A percentile compares a stretch with the other conserved stretches of the same genome.
Conservation (phyloP, 2,888 invertebrate genomes). For the Melanchra persicariae region DNA sequence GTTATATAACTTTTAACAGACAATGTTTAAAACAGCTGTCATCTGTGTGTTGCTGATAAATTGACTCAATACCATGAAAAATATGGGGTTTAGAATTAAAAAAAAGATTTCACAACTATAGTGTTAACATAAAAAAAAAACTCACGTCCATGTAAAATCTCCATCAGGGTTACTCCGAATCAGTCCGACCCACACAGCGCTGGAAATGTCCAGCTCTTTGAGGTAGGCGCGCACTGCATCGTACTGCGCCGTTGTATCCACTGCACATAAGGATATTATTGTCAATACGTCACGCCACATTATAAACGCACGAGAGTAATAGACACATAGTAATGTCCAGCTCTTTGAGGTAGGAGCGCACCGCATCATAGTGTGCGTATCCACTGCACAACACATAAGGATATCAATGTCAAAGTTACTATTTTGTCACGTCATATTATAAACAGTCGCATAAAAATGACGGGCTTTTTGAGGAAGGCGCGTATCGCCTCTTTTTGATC, state of each 20-base stretch:
- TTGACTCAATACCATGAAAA: too few relatives aligned
- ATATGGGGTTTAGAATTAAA: too few relatives aligned
- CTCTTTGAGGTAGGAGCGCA: background rate
- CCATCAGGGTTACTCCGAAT: constrained; percentile 93
- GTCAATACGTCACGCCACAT: too few relatives aligned
- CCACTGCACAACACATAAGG: background rate
- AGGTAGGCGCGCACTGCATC: constrained; percentile 94
- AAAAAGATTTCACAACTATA: too few relatives aligned
- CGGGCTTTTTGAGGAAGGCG: too few relatives aligned
- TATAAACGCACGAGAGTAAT: background rate
- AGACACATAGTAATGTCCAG: background rate
- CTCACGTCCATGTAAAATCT: constrained; percentile 95
- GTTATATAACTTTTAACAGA: too few relatives aligned
- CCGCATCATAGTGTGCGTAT: background rate
- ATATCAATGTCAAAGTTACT: background rate
- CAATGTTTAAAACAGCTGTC: too few relatives aligned
- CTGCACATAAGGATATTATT: constrained; percentile 82
- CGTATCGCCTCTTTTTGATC: too few relatives aligned
- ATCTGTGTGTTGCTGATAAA: too few relatives aligned
- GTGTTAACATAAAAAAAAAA: constrained; percentile 68
- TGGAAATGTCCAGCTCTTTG: constrained; percentile 94
- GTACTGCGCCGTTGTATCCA: constrained; percentile 94
- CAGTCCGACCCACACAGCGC: constrained; percentile 95
- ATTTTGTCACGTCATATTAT: background rate
- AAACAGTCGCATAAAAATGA: too few relatives aligned